Evolutionary conservation across 2,113 vertebrate genomes (phyloP).

Genomic region (Cyprinus carpio): DNA sequence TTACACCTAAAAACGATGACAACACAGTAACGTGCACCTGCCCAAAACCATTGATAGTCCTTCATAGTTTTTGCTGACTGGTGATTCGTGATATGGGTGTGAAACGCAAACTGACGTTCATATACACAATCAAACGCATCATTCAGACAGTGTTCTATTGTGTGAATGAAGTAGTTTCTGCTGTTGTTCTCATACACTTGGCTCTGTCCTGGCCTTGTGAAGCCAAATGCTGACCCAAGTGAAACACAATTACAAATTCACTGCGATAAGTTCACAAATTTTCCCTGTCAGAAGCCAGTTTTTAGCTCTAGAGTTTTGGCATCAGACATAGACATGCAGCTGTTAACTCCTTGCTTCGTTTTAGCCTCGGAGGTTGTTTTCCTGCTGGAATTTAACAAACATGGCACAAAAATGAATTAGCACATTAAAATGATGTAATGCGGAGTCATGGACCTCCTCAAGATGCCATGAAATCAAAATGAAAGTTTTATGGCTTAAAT

Average conservation of each 20-base stretch:
- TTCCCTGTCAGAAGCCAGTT: constrained; percentile 18
- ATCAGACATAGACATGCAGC: constrained; percentile 18
- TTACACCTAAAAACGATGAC: not conserved
- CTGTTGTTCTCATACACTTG: not conserved
- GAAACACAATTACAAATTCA: not conserved
- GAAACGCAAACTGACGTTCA: not conserved
- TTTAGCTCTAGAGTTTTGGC: constrained; percentile 4
- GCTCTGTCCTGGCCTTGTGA: not conserved
- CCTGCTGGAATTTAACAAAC: constrained; percentile 1
- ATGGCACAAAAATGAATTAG: constrained; percentile 13
- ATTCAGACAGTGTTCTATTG: not conserved
- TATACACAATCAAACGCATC: not conserved
- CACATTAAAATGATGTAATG: constrained; percentile 25
- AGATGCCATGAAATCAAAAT: constrained; percentile 5
- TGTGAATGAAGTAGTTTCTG: constrained; percentile 26
- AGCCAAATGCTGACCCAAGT: constrained; percentile 8
- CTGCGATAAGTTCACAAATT: not conserved
- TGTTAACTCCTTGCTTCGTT: constrained; percentile 6
- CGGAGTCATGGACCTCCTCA: not conserved
- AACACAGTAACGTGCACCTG: no score
- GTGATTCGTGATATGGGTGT: not conserved
- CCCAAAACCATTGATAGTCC: not conserved
- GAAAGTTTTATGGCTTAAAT: not conserved
- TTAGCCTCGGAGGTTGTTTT: constrained; percentile 29
- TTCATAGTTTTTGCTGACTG: not conserved